Percentiles rank a stretch among this genome's conserved stretches.
Conservation (phyloP, 2,113 vertebrate genomes). For the Phylloscopus whistleri region DNA sequence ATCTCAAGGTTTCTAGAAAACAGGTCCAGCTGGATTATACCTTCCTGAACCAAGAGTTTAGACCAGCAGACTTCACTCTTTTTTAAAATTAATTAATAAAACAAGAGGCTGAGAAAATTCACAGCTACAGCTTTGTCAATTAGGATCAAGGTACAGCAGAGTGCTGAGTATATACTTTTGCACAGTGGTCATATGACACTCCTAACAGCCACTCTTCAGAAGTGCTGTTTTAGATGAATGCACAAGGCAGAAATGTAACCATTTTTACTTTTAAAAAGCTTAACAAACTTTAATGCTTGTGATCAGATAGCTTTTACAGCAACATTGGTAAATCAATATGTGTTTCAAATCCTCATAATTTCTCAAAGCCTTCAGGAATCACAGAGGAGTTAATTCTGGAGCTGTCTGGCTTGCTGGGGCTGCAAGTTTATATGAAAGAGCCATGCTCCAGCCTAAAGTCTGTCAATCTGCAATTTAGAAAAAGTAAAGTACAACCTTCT, state of each 20-base stretch:
- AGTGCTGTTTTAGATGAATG: not conserved
- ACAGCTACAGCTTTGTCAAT: not conserved
- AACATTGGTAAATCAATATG: not conserved
- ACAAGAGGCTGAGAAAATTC: not conserved
- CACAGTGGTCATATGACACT: not conserved
- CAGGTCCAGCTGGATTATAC: not conserved
- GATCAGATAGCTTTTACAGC: not conserved
- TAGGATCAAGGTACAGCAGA: not conserved
- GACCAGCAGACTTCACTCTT: not conserved
- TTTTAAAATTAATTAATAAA: not conserved
- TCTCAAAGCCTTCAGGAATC: conserved; percentile 15
- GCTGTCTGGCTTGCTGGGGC: not conserved
- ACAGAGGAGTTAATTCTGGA: conserved; percentile 30
- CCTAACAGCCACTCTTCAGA: not conserved
- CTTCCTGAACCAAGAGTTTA: not conserved
- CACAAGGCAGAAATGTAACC: not conserved
- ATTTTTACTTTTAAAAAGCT: conserved; percentile 10
- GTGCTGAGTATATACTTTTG: not conserved
- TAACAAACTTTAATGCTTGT: not conserved
- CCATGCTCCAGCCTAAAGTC: not conserved
- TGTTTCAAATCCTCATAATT: conserved; percentile 1
- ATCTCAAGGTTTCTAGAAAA: not conserved
- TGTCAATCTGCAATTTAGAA: conserved; percentile 6
- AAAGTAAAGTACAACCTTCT: not conserved
- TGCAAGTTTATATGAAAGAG: not conserved